These are phyloP conservation scores for Beroe ovata DNA, from an alignment of 37 sponge, comb jelly and placozoan genomes.

Conservation along the genomic window DNA sequence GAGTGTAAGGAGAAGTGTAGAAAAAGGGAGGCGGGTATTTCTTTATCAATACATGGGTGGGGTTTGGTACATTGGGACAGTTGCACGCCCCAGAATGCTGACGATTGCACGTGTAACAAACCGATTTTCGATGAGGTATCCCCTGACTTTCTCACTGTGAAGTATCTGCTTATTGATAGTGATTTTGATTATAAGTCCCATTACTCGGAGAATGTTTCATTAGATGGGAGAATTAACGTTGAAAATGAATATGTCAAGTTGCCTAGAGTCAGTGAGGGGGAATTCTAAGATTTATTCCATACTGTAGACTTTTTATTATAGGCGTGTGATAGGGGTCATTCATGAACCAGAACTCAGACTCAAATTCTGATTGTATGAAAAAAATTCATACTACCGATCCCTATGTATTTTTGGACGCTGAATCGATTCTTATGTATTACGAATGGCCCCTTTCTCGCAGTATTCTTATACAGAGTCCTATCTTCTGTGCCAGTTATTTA, in stretches of 20 bases:
- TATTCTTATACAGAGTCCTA: no score
- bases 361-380: no score
- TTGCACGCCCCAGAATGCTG: background rate
- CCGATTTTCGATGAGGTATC: background rate
- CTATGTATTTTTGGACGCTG: no score
- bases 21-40: background rate
- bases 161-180: background rate
- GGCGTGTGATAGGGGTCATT: no score
- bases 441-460: no score
- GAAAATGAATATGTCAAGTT: background rate
- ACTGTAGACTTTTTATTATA: no score
- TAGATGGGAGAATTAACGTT: background rate
- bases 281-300: background rate
- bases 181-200: background rate
- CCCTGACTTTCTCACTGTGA: background rate
- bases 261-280: background rate
- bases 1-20: slow-evolving; percentile 18
- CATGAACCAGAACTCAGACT: no score
- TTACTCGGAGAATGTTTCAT: slow-evolving; percentile 1
- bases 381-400: no score
- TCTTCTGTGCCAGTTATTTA: no score
- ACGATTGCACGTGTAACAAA: background rate
- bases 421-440: no score
- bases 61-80: background rate
- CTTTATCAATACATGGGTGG: background rate